These are phyloP conservation scores for Belonocnema kinseyi DNA, from an alignment of 1,140 invertebrate genomes.

Conservation along the genomic window DNA sequence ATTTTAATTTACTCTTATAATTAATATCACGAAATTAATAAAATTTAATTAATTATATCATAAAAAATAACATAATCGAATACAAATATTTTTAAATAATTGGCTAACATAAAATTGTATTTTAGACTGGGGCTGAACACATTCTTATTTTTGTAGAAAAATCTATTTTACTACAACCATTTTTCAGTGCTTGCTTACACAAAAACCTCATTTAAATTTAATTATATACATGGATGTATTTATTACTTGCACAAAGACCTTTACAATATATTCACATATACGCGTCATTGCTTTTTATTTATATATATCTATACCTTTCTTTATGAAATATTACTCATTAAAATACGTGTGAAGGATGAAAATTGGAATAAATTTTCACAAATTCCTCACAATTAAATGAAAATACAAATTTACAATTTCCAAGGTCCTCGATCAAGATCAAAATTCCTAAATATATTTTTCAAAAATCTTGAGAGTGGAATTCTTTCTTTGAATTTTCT, in stretches of 20 bases:
- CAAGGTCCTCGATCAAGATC: no score
- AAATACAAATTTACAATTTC: no score
- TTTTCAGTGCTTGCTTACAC: background rate
- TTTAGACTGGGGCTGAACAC: no score
- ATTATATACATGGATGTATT: slow-evolving; percentile 57
- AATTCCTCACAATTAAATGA: background rate
- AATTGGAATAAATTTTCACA: slow-evolving; percentile 24
- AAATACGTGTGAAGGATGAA: slow-evolving; percentile 43
- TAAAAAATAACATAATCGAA: no score
- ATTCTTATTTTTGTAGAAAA: background rate
- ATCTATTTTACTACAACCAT: background rate
- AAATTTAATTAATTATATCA: no score
- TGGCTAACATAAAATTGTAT: no score
- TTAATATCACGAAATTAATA: no score
- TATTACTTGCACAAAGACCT: slow-evolving; percentile 61
- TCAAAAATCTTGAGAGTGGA: no score
- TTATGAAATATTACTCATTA: slow-evolving; percentile 26
- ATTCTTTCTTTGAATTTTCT: no score
- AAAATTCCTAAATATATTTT: no score
- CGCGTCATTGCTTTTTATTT: slow-evolving; percentile 43
- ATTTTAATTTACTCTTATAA: no score
- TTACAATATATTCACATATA: slow-evolving; percentile 61
- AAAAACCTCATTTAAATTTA: background rate
- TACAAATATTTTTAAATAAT: no score
- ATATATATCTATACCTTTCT: slow-evolving; percentile 42